These are phyloP conservation scores for Patella ulyssiponensis DNA, from an alignment of 2,888 invertebrate genomes.

Conservation along the genomic window DNA sequence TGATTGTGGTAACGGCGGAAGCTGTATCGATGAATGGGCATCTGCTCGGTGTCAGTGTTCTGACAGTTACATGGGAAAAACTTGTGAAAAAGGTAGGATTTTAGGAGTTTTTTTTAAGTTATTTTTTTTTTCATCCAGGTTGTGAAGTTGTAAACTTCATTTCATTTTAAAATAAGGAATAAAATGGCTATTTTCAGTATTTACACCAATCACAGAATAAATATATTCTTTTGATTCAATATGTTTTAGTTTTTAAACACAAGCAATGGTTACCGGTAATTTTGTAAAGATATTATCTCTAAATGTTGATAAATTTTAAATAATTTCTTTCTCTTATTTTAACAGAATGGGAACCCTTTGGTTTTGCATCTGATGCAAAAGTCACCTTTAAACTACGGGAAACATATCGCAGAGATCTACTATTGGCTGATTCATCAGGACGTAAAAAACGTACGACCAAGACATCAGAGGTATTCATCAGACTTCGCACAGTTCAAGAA, in stretches of 20 bases:
- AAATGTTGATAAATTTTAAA: too few species aligned
- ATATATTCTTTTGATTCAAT: too few species aligned
- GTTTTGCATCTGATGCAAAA: conserved; percentile 83
- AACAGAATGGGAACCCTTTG: conserved; percentile 83
- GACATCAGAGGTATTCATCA: conserved; percentile 82
- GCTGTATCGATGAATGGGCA: conserved; percentile 90
- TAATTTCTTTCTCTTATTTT: too few species aligned
- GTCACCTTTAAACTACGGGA: conserved; percentile 84
- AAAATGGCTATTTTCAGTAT: too few species aligned
- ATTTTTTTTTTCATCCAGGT: background rate
- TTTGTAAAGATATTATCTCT: too few species aligned
- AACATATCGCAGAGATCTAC: conserved; percentile 86
- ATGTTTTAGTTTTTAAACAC: too few species aligned
- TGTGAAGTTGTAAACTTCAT: background rate
- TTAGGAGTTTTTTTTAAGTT: background rate
- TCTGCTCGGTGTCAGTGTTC: conserved; percentile 78
- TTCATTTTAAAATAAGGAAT: too few species aligned
- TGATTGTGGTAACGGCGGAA: conserved; percentile 78
- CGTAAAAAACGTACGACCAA: conserved; percentile 33
- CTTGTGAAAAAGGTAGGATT: conserved; percentile 78
- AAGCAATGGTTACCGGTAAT: too few species aligned
- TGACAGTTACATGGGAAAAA: conserved; percentile 81
- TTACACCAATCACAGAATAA: too few species aligned
- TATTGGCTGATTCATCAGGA: conserved; percentile 74
- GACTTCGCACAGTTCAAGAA: conserved; percentile 84